A percentile compares a stretch with the other conserved stretches of the same genome.
phyloP scores from a whole-genome alignment of 2,888 invertebrate species.

The Iselma pallidipennis region DNA sequence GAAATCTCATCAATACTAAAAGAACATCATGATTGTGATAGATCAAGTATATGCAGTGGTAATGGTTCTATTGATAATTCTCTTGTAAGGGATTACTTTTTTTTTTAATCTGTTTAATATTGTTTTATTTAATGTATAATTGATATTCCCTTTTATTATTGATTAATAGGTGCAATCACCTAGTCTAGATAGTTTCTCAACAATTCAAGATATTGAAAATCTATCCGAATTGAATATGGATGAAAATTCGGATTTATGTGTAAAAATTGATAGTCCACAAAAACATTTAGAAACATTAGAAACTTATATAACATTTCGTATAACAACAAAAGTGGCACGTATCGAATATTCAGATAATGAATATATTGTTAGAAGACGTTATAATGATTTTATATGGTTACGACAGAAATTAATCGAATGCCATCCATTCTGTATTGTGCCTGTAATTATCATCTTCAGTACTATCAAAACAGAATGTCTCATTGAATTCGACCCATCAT shows the following conservation, averaged over 20 bases:
- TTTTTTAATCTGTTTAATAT: neutral
- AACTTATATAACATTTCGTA: constrained; percentile 71
- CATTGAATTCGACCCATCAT: too few relatives aligned
- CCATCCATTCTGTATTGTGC: constrained; percentile 70
- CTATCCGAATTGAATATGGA: constrained; percentile 61
- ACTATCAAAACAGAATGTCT: too few relatives aligned
- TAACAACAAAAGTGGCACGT: constrained; percentile 69
- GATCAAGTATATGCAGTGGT: constrained; percentile 49
- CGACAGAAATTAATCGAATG: constrained; percentile 65
- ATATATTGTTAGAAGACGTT: constrained; percentile 67
- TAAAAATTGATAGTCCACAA: constrained; percentile 73
- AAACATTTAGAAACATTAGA: constrained; percentile 73
- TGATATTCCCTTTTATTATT: constrained; percentile 6
- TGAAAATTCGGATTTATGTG: constrained; percentile 63
- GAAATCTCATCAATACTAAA: constrained; percentile 49
- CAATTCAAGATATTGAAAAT: constrained; percentile 62
- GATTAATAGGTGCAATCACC: constrained; percentile 52
- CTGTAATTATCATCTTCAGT: constrained; percentile 62
- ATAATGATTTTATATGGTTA: constrained; percentile 75
- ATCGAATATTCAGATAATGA: constrained; percentile 67
- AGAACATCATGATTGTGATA: constrained; percentile 49
- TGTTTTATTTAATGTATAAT: neutral
- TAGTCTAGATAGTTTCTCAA: constrained; percentile 64
- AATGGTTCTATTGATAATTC: constrained; percentile 51
- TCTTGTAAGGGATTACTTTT: constrained; percentile 40